Base-by-base conservation (phyloP, 2,888 invertebrate genomes). In the Halictus quadricinctus region DNA sequence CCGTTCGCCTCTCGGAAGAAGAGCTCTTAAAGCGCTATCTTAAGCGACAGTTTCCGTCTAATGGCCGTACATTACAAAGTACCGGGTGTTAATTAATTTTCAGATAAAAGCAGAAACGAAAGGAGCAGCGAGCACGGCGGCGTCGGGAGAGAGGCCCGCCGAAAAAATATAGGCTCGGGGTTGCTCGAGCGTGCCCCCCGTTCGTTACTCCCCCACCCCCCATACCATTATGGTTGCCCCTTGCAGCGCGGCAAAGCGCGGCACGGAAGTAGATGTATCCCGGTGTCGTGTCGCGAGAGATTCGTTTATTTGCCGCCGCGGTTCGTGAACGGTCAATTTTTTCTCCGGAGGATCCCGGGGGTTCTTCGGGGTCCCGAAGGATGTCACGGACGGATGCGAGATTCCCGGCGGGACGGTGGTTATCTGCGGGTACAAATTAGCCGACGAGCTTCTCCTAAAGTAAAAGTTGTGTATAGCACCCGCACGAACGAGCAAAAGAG, bases 381-480 rank as follows among this genome's bases (percentile, higher is more conserved):
- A 81, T 86, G 86, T 86, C 84, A 78, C 80, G 83, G 81, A 75
- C 81, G 85, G 81, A 80, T 80, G 83, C 82, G 85, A 84, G 88
- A 82, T 85, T 87, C 87, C 83, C 79, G 80, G 87, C 79, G 89
- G 85, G 88, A 84, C 89, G 48, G 79, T 79, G 85, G 87, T 90
- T 90, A 90, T 90, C 90, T 89, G 83, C 84, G 89, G 88, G 93
- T 93, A 93, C 93, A 93, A 94, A 94, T 94, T 93, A 93, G 93
- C 90, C 91, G 91, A 90, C 91, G 91, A 91, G 92, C 90, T 92
- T 91, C 92, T 91, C 92, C 91, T 92, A 92, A 94, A 94, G 93
- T 93, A 93, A 94, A 93, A 93, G 93, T 91, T 92, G 91, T 93
- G 93, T 94, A 91, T 92, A 89, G 91, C 90, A 91, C 92, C 91